Evolutionary conservation across 2,888 invertebrate genomes (phyloP), one percentile per base, ranked within the genome.

Genomic region (Syrista parreyssii): DNA sequence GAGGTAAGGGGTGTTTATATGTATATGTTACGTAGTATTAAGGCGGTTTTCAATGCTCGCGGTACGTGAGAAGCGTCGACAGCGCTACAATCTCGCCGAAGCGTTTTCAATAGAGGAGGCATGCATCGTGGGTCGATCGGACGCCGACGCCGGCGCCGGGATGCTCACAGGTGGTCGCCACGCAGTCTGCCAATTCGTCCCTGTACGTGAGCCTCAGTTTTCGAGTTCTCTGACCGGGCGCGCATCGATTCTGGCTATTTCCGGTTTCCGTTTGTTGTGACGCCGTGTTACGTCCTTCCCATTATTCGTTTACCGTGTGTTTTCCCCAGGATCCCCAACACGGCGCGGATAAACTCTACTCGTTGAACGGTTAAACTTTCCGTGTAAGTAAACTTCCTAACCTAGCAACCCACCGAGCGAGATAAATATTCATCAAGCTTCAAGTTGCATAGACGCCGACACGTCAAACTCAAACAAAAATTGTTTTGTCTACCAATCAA

Each of bases 141-240:
- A 73, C 40, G 40, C 75, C 88, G 88, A 89, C 88, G 88, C 89
- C 86, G 88, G 88, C 89, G 89, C 86, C 85, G 83, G 81, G 83
- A 85, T 82, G 88, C 82, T 89, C 86, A 89, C 89, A 89, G 89
- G 89, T 89, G 88, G 89, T 89, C 89, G 89, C 88, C 89, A 88
- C 88, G 89, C 89, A 89, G 89, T 88, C 89, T 89, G 84, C 84
- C 84, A 82, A 84, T 88, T 86, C 86, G 85, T 84, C 83, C 84
- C 86, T 84, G 85, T 79, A 84, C 82, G 80, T 79, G 85, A 84
- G 80, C 82, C 81, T 84, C 83, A 83, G 80, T 79, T 85, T 84
- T 85, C 88, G 88, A 85, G 86, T 87, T 89, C 85, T 85, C 85
- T 86, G 86, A 87, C 86, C 86, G 85, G 82, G 75, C 79, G 79